Percentiles rank a stretch among this genome's conserved stretches.
Conservation (phyloP, 1,140 invertebrate species). For the Aplysia californica region DNA sequence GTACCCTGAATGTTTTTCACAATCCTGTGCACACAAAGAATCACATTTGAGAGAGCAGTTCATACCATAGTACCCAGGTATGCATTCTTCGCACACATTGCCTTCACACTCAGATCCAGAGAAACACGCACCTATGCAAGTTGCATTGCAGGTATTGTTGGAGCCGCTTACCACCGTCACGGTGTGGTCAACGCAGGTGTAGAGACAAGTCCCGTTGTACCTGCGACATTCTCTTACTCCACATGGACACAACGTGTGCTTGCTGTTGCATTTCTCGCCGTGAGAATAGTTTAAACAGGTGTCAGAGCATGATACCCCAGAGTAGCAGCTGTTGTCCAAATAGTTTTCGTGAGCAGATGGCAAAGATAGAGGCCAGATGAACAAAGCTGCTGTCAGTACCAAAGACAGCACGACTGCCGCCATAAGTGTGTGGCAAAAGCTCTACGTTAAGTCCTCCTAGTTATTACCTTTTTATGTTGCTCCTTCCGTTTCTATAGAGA, state of each 20-base stretch:
- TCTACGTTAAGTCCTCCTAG: too few relatives aligned
- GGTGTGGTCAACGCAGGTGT: not conserved
- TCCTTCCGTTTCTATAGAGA: too few relatives aligned
- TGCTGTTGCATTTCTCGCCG: not conserved
- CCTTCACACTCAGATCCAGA: not conserved
- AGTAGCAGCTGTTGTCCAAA: not conserved
- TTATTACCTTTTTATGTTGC: too few relatives aligned
- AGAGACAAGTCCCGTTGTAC: not conserved
- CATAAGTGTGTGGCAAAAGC: too few relatives aligned
- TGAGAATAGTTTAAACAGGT: not conserved
- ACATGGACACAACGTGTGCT: not conserved
- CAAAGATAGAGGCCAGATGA: too few relatives aligned
- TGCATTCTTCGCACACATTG: not conserved
- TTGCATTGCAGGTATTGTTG: not conserved
- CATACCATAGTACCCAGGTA: not conserved
- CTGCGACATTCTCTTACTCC: not conserved
- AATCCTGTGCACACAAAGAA: not conserved
- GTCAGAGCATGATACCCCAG: not conserved
- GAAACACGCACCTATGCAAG: not conserved
- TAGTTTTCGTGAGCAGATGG: too few relatives aligned
- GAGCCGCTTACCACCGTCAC: not conserved
- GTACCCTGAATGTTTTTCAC: conserved; percentile 6
- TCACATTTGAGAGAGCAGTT: not conserved
- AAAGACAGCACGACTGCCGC: too few relatives aligned
- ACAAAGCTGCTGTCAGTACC: too few relatives aligned